phyloP scores from a whole-genome alignment of 2,888 invertebrate genomes.

The Caenorhabditis angaria region DNA sequence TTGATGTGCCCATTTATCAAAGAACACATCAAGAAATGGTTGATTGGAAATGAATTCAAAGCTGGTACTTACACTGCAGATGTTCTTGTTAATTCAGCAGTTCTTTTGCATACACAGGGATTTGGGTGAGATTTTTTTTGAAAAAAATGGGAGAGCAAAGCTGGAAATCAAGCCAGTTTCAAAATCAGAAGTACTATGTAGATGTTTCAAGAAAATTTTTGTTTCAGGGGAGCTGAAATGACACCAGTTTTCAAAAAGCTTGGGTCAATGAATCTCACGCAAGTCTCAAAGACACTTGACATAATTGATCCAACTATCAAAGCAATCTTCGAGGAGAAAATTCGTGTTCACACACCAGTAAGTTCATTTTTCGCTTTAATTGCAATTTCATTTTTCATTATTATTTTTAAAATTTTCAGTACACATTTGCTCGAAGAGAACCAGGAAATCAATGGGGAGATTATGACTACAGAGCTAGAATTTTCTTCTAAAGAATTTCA shows the following conservation, averaged over 20 bases:
- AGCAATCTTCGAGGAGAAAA: conserved; percentile 19
- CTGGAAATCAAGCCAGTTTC: too few relatives aligned
- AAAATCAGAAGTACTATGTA: too few relatives aligned
- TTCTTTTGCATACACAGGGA: not conserved
- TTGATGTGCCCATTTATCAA: conserved; percentile 33
- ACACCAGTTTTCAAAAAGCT: conserved; percentile 34
- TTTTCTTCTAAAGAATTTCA: conserved; percentile 7
- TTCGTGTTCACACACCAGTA: conserved; percentile 29
- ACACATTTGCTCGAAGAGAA: not conserved
- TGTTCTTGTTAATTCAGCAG: not conserved
- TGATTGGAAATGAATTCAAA: conserved; percentile 1
- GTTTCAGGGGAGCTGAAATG: conserved; percentile 10
- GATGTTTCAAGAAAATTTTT: not conserved
- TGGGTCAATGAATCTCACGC: conserved; percentile 14
- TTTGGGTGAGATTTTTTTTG: not conserved
- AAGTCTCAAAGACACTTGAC: conserved; percentile 21
- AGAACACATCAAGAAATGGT: conserved; percentile 29
- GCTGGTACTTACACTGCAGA: not conserved
- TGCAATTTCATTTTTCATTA: not conserved
- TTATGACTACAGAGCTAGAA: conserved; percentile 7
- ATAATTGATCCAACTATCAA: conserved; percentile 10
- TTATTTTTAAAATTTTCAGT: not conserved
- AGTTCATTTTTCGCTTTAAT: not conserved
- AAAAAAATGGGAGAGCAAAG: not conserved
- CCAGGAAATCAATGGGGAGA: not conserved